Percentiles rank a stretch among this genome's conserved stretches.
phyloP scores from a whole-genome alignment of 2,888 invertebrate species.

The Onthophagus sagittarius region DNA sequence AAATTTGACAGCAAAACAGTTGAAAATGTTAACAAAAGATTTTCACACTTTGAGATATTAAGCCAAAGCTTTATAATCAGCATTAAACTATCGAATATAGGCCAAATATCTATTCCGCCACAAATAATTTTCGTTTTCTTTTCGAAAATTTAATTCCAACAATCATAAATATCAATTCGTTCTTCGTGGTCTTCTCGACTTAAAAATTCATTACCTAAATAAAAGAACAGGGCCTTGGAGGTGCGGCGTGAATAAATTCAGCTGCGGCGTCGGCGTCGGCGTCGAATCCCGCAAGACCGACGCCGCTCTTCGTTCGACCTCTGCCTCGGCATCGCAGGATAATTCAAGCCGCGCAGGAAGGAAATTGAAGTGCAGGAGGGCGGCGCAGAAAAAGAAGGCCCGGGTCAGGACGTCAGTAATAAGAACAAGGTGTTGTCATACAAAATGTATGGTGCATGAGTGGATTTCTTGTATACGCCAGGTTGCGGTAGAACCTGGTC shows the following conservation, averaged over 20 bases:
- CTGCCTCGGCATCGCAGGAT: conserved; percentile 36
- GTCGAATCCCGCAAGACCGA: not conserved
- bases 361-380: conserved; percentile 39
- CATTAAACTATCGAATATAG: no score
- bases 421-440: conserved; percentile 41
- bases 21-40: no score
- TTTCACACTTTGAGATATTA: no score
- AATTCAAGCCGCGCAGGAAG: conserved; percentile 35
- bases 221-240: conserved; percentile 19
- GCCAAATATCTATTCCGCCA: no score
- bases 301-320: conserved; percentile 31
- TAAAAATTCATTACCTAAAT: conserved; percentile 24
- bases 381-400: conserved; percentile 14
- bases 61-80: no score
- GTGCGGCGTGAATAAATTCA: not conserved
- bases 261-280: conserved; percentile 13
- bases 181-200: conserved; percentile 7
- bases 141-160: not conserved
- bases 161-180: conserved; percentile 7
- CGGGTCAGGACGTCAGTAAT: conserved; percentile 30
- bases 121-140: not conserved
- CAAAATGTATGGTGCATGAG: conserved; percentile 46
- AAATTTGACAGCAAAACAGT: no score
- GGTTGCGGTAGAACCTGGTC: conserved; percentile 16
- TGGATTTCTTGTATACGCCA: conserved; percentile 37